phyloP scores from a whole-genome alignment of 2,113 vertebrate species.

The Castor canadensis region DNA sequence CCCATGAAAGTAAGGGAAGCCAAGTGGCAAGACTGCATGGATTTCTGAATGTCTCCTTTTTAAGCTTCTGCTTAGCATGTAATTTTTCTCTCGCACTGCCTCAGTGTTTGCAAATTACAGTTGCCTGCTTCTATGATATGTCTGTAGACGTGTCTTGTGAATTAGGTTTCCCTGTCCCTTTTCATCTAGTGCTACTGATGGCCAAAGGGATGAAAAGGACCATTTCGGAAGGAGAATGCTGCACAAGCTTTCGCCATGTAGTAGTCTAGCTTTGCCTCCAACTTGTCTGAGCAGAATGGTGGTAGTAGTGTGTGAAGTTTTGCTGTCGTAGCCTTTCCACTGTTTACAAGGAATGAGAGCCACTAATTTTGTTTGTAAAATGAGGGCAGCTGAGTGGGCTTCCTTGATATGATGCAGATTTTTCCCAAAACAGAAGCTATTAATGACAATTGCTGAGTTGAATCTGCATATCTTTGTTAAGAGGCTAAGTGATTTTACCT shows the following conservation, averaged over 20 bases:
- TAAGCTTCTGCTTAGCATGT: neutral
- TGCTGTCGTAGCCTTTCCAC: neutral
- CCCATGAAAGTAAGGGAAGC: neutral
- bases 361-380: neutral
- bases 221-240: neutral
- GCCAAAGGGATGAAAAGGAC: neutral
- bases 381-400: neutral
- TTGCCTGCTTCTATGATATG: neutral
- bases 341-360: neutral
- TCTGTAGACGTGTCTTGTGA: neutral
- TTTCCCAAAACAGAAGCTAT: slow-evolving; percentile 36
- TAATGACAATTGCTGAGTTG: slow-evolving; percentile 28
- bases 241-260: neutral
- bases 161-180: neutral
- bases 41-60: neutral
- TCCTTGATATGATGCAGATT: neutral
- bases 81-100: neutral
- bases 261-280: neutral
- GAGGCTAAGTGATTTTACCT: slow-evolving; percentile 72
- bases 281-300: neutral
- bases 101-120: neutral
- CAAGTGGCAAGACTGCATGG: neutral
- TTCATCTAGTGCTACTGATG: neutral
- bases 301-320: neutral
- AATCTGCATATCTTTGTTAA: neutral